Base-by-base conservation (phyloP, 2,888 invertebrate genomes). In the Corythucha ciliata region DNA sequence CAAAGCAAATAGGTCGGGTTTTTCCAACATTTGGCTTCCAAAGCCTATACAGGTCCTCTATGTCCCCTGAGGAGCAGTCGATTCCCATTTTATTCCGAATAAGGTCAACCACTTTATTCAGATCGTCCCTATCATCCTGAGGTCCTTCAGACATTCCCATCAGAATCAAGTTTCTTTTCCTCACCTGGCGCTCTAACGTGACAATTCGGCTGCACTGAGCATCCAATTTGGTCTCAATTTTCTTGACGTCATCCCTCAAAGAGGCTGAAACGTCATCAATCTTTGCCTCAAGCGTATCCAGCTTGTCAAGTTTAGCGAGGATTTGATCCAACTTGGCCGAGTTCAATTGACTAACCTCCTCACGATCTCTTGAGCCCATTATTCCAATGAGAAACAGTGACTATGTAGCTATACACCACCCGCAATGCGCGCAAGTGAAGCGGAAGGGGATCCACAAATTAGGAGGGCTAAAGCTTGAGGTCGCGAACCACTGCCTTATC, bases 161-260 rank as follows among this genome's bases (percentile, higher is more conserved):
- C 32, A 27, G 33, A 14, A 45, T 27, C n/a, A 45, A 18, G 33
- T 45, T 45, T 20, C 27, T 45, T 32, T 45, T 45, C 16, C 45
- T 27, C 18, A 45, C 45, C 10, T 21, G 24, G 4, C 27, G 45
- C 18, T 45, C 45, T 33, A 45, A 14, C 20, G 18, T 12, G 5
- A 32, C 45, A 14, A 45, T 16, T n/a, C 45, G 42, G 14, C 26
- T 33, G 3, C 27, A 29, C 29, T 45, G 45, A 5, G 27, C 4
- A 20, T 45, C 45, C 18, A 45, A 5, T 21, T 45, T 45, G n/a
- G 8, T 22, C 20, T 45, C 14, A 12, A 45, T 45, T 29, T 32
- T 45, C 4, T 45, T 32, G 10, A 45, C 18, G 10, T 45, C 45
- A 6, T 20, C 45, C 4, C 29, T n/a, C 29, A 45, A 21, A 16